A percentile compares a stretch with the other conserved stretches of the same genome.
phyloP scores from a whole-genome alignment of 2,888 invertebrate species.

The Aricia artaxerxes region DNA sequence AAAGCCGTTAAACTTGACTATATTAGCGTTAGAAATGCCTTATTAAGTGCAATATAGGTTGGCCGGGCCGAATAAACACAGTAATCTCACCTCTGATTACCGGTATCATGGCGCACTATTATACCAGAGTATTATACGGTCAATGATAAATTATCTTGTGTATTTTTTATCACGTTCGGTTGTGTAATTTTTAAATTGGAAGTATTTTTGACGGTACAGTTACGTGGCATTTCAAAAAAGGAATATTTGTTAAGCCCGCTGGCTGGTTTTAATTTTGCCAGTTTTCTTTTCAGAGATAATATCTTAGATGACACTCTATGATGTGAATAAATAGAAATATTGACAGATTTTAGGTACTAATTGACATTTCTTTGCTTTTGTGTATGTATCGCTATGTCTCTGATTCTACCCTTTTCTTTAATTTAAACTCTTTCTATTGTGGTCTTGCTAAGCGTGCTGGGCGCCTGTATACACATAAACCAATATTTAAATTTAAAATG shows the following conservation, averaged over 20 bases:
- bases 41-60: slow-evolving; percentile 22
- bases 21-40: slow-evolving; percentile 29
- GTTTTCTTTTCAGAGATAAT: neutral
- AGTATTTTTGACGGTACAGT: slow-evolving; percentile 2
- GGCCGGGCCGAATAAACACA: slow-evolving; percentile 14
- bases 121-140: neutral
- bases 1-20: slow-evolving; percentile 8
- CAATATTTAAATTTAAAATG: no score
- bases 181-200: slow-evolving; percentile 25
- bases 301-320: neutral
- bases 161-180: slow-evolving; percentile 11
- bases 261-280: neutral
- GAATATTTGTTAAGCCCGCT: neutral
- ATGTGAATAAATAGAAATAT: neutral
- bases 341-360: no score
- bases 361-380: no score
- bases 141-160: slow-evolving; percentile 26
- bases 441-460: no score
- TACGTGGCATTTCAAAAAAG: neutral
- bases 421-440: no score
- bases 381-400: no score
- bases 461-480: no score
- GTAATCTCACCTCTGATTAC: slow-evolving; percentile 7
- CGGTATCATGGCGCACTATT: neutral
- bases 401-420: no score